These are phyloP conservation scores for Tethya wilhelma DNA, from an alignment of 37 sponge, comb jelly and placozoan species.

Conservation along the genomic window DNA sequence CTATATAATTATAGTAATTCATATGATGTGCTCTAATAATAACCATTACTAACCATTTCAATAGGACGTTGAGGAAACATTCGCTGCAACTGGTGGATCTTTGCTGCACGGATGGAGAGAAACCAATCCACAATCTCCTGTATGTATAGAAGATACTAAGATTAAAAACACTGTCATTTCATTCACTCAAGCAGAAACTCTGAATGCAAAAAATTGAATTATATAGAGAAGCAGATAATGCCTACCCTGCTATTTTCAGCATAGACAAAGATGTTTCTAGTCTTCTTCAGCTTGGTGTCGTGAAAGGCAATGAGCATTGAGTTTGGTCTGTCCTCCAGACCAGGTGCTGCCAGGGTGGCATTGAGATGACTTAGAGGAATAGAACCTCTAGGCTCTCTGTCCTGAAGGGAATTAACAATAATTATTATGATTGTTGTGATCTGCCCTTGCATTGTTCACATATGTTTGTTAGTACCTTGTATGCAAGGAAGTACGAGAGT, in stretches of 20 bases:
- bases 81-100: conserved; percentile 33
- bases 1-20: neutral
- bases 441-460: too few relatives aligned
- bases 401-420: too few relatives aligned
- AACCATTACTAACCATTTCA: conserved; percentile 25
- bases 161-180: neutral
- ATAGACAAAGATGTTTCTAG: conserved; percentile 76
- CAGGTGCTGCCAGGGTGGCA: conserved; percentile 47
- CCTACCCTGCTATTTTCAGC: conserved; percentile 68
- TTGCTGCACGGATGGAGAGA: conserved; percentile 68
- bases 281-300: conserved; percentile 39
- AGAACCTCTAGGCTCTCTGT: conserved; percentile 47
- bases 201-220: neutral
- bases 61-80: conserved; percentile 25
- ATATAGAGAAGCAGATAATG: neutral
- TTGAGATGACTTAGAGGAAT: conserved; percentile 58
- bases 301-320: conserved; percentile 63
- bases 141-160: neutral
- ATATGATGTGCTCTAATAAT: neutral
- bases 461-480: conserved; percentile 20
- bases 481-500: conserved; percentile 24
- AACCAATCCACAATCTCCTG: conserved; percentile 82
- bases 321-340: conserved; percentile 48
- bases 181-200: too few relatives aligned
- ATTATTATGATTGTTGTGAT: too few relatives aligned